Percentiles rank a stretch among this genome's conserved stretches.
These are phyloP conservation scores for Heliconius erato DNA, from an alignment of 2,888 invertebrate genomes.

Conservation along the genomic window DNA sequence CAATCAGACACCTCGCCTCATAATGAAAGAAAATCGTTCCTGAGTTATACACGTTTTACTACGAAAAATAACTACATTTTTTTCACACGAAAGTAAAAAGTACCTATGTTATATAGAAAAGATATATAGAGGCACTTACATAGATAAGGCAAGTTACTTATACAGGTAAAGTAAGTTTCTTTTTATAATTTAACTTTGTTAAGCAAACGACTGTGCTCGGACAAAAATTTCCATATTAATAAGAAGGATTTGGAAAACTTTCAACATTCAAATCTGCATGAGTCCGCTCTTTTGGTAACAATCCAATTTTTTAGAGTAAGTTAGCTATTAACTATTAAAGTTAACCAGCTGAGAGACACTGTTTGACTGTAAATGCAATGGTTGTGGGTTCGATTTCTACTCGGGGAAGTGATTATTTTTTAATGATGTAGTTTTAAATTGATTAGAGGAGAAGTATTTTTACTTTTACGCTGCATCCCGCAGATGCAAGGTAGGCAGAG, in stretches of 20 bases:
- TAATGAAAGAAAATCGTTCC: too few species aligned
- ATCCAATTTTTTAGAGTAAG: conserved; percentile 19
- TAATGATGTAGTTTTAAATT: background rate
- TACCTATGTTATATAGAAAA: too few species aligned
- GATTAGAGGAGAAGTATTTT: too few species aligned
- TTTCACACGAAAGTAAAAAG: too few species aligned
- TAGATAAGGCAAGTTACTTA: background rate
- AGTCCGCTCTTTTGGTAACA: conserved; percentile 24
- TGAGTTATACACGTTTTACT: too few species aligned
- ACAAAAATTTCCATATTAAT: conserved; percentile 27
- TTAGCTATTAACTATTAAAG: conserved; percentile 1
- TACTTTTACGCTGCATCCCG: too few species aligned
- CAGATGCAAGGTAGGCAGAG: too few species aligned
- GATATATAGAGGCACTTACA: too few species aligned
- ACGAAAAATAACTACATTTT: too few species aligned
- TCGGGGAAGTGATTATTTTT: background rate
- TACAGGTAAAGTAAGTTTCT: background rate
- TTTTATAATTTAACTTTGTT: conserved; percentile 24
- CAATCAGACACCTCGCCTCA: too few species aligned
- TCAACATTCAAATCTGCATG: conserved; percentile 26
- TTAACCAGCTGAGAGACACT: background rate
- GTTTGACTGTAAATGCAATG: background rate
- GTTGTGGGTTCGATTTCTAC: background rate
- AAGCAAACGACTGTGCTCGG: conserved; percentile 8
- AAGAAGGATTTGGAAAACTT: conserved; percentile 32